phyloP scores from a whole-genome alignment of 2,888 invertebrate genomes.

The Carterocephalus palaemon region DNA sequence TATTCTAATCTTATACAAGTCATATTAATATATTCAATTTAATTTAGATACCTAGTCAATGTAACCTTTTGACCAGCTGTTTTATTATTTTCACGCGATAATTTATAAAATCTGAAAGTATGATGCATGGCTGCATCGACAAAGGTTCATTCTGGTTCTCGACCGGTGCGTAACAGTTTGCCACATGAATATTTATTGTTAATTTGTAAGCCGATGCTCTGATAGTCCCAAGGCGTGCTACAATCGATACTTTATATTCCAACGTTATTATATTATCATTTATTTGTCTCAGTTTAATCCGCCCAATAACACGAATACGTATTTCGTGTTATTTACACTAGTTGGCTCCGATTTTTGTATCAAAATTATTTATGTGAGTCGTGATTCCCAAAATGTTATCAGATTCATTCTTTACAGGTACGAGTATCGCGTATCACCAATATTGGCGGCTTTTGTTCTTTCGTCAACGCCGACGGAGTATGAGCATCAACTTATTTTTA shows the following conservation, averaged over 20 bases:
- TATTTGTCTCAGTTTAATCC: slow-evolving; percentile 51
- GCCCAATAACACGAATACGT: slow-evolving; percentile 42
- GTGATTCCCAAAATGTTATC: slow-evolving; percentile 38
- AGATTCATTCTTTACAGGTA: slow-evolving; percentile 13
- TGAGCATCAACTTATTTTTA: slow-evolving; percentile 9
- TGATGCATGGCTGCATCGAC: slow-evolving; percentile 10
- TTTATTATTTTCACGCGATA: slow-evolving; percentile 14
- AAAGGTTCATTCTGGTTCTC: slow-evolving; percentile 11
- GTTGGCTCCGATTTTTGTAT: slow-evolving; percentile 8
- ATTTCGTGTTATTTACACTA: slow-evolving; percentile 44
- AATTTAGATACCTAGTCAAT: too few relatives aligned
- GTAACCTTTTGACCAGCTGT: too few relatives aligned
- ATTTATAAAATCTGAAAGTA: slow-evolving; percentile 15
- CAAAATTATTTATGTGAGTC: slow-evolving; percentile 45
- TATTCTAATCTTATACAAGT: too few relatives aligned
- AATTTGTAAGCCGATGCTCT: slow-evolving; percentile 65
- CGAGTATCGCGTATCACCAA: too few relatives aligned
- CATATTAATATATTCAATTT: too few relatives aligned
- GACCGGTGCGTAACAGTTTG: slow-evolving; percentile 28
- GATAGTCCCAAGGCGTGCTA: slow-evolving; percentile 61
- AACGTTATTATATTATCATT: slow-evolving; percentile 59
- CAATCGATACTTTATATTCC: slow-evolving; percentile 61
- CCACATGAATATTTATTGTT: slow-evolving; percentile 73
- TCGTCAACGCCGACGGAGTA: background rate
- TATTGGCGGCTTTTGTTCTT: slow-evolving; percentile 3